These are phyloP conservation scores for Pantelozetes paolii DNA, from an alignment of 2,888 invertebrate species.

Conservation along the genomic window DNA sequence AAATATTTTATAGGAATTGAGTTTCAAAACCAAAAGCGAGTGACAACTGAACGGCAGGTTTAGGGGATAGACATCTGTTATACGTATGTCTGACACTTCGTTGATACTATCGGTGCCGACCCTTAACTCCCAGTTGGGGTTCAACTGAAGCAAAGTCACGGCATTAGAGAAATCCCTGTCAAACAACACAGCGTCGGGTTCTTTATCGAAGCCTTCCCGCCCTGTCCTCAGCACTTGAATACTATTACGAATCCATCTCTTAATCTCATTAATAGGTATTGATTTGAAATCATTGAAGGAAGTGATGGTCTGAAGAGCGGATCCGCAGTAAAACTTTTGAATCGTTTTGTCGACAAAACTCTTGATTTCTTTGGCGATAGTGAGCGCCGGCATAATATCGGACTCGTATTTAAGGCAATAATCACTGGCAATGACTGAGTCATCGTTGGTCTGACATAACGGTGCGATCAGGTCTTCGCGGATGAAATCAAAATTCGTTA, in stretches of 20 bases:
- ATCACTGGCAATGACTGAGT: background rate
- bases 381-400: conserved; percentile 36
- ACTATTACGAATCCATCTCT: background rate
- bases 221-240: background rate
- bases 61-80: conserved; percentile 26
- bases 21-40: conserved; percentile 1
- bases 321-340: conserved; percentile 13
- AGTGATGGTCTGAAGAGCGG: background rate
- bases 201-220: background rate
- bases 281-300: background rate
- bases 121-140: conserved; percentile 32
- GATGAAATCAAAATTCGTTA: conserved; percentile 12
- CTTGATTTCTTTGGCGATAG: conserved; percentile 36
- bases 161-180: conserved; percentile 34
- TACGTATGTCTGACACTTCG: background rate
- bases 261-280: background rate
- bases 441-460: background rate
- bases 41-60: conserved; percentile 29
- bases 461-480: conserved; percentile 15
- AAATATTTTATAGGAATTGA: conserved; percentile 29
- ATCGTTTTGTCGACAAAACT: conserved; percentile 32
- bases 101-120: background rate
- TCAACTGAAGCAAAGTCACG: conserved; percentile 19
- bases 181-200: background rate
- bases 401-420: conserved; percentile 26